Evolutionary conservation across 2,113 vertebrate species (phyloP), one percentile per base, ranked within the genome.

Genomic region (Callithrix jacchus): DNA sequence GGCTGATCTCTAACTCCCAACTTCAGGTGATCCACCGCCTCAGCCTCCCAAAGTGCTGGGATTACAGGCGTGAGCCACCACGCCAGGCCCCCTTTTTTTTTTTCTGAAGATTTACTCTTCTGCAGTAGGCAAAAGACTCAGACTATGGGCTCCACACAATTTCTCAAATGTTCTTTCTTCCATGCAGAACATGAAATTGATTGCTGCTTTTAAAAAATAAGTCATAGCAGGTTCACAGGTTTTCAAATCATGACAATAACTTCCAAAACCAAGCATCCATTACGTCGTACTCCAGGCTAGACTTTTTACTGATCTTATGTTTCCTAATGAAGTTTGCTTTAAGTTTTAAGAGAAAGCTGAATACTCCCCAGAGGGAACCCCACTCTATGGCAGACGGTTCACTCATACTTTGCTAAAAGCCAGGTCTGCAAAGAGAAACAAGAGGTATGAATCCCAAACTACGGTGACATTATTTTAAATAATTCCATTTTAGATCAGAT

Each of bases 261-360:
- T 71, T 77, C 35, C 18, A 52, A 58, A 56, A 81, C 27, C 27
- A 87, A 89, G 68, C 21, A 66, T 1, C n/a, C 35, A 52, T 14
- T 8, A 45, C 21, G 1, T 47, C n/a, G 20, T 40, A 7, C 21
- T 20, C 2, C 0, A 18, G 21, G 12, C 52, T n/a, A 6, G 11
- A 42, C 54, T n/a, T 73, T 45, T 32, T 66, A 9, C 8, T 21
- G 17, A 4, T 5, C 40, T 27, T 85, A 32, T 58, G 64, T 68
- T 90, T 95, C 56, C 56, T 89, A 32, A 90, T 47, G 37, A 52
- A n/a, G 35, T 66, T 95, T 68, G 37, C 30, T 70, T 68, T 17
- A 80, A 86, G 68, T 91, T 47, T 47, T 77, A 49, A 32, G 66
- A 92, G 54, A 76, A 93, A 94, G 84, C 21, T 32, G 68, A 80